Evolutionary conservation across 2,888 invertebrate genomes (phyloP).

Genomic region (Lepidonotus clava): DNA sequence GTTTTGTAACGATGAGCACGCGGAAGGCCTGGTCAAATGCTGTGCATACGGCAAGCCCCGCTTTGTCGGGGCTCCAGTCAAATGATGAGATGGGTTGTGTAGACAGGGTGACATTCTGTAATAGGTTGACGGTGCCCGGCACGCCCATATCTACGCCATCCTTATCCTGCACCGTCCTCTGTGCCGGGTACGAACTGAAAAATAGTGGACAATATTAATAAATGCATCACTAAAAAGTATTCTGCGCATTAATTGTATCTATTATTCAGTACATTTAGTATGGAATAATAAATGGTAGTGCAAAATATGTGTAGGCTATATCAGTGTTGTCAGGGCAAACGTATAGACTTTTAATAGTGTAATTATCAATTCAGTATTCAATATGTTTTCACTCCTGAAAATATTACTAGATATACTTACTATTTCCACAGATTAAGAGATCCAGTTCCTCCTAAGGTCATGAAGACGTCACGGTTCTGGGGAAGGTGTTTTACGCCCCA

Average conservation of each 20-base stretch:
- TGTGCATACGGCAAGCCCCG: constrained; percentile 92
- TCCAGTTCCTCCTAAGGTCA: constrained; percentile 94
- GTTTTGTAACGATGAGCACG: constrained; percentile 92
- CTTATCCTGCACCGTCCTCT: constrained; percentile 86
- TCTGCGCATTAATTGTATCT: too few relatives aligned
- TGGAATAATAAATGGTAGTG: too few relatives aligned
- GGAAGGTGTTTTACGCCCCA: constrained; percentile 94
- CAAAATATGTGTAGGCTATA: too few relatives aligned
- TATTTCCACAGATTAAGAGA: constrained; percentile 97
- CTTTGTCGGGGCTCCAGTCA: constrained; percentile 95
- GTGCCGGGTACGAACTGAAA: constrained; percentile 89
- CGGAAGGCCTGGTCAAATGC: constrained; percentile 95
- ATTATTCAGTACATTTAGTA: too few relatives aligned
- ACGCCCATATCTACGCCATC: constrained; percentile 89
- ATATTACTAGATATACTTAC: too few relatives aligned
- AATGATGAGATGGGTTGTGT: constrained; percentile 93
- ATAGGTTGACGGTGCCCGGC: constrained; percentile 86
- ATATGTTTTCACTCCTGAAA: background rate
- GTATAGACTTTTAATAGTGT: too few relatives aligned
- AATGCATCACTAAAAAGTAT: too few relatives aligned
- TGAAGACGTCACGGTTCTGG: constrained; percentile 95
- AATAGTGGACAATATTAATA: too few relatives aligned
- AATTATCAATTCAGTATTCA: background rate
- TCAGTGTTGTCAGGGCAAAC: too few relatives aligned
- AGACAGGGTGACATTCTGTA: constrained; percentile 91